A percentile compares a stretch with the other conserved stretches of the same genome.
Evolutionary conservation across 1,140 invertebrate genomes (phyloP).

Genomic region (Pseudomyrmex dendroicus): DNA sequence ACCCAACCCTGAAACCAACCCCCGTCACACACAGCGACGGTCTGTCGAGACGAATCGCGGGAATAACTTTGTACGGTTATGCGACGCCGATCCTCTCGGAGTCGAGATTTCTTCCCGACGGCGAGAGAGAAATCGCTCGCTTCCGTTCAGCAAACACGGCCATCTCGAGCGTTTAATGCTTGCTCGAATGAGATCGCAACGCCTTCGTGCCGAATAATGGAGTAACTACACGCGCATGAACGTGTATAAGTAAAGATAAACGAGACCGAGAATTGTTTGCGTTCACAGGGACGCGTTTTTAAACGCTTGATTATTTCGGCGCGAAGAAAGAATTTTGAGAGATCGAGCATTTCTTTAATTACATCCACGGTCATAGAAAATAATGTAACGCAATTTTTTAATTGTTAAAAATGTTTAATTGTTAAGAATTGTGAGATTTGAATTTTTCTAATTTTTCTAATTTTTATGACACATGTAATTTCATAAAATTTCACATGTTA

Average conservation of each 20-base stretch:
- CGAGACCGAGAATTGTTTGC: neutral
- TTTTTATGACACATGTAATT: neutral
- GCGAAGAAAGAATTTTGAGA: no score
- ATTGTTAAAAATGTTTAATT: no score
- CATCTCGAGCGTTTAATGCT: neutral
- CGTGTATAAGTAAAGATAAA: neutral
- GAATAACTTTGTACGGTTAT: conserved; percentile 57
- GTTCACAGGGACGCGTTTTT: neutral
- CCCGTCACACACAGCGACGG: conserved; percentile 40
- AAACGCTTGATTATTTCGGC: no score
- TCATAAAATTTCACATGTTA: no score
- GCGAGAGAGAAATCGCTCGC: conserved; percentile 13
- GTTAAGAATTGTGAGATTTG: neutral
- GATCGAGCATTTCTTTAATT: no score
- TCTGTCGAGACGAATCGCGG: conserved; percentile 36
- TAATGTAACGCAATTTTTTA: no score
- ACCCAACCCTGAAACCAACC: conserved; percentile 47
- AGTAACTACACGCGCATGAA: neutral
- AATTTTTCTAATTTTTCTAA: neutral
- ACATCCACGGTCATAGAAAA: no score
- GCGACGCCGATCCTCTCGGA: neutral
- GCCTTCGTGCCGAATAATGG: neutral
- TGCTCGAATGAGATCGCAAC: conserved; percentile 13
- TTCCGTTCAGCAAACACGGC: conserved; percentile 36
- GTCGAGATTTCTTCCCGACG: conserved; percentile 23